Percentiles rank a stretch among this genome's conserved stretches.
Evolutionary conservation across 2,797 vertebrate species (phyloP).

Genomic region (Zenarchopterus dispar): DNA sequence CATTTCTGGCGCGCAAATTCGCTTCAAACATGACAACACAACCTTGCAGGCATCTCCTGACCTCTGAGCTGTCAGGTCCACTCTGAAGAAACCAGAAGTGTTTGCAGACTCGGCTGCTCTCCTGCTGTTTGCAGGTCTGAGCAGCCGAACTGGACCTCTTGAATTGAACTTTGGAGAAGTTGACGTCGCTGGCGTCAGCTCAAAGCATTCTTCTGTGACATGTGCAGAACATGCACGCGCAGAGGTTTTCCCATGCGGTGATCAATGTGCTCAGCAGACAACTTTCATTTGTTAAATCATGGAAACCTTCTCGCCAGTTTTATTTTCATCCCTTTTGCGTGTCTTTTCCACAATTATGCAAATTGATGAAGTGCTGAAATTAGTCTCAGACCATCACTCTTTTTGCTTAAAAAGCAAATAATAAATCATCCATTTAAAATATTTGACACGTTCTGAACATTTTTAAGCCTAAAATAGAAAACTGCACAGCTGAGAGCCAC

Average conservation of each 20-base stretch:
- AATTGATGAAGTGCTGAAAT: constrained; percentile 1
- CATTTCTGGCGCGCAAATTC: constrained; percentile 5
- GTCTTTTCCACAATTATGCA: constrained; percentile 2
- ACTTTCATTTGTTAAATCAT: constrained; percentile 34
- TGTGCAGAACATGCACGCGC: constrained; percentile 68
- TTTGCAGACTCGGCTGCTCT: constrained; percentile 13
- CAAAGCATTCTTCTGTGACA: constrained; percentile 77
- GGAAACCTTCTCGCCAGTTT: constrained; percentile 12
- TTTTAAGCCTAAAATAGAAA: constrained; percentile 2
- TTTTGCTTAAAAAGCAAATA: constrained; percentile 1
- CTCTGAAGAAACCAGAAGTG: neutral
- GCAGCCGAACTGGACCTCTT: constrained; percentile 35
- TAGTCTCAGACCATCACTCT: neutral
- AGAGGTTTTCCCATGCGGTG: constrained; percentile 47
- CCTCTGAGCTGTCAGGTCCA: too few species aligned
- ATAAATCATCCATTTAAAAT: neutral
- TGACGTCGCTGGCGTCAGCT: constrained; percentile 57
- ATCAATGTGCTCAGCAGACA: constrained; percentile 70
- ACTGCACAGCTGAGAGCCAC: constrained; percentile 11
- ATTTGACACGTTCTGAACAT: neutral
- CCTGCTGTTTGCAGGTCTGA: constrained; percentile 31
- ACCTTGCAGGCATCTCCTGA: too few species aligned
- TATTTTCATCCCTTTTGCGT: constrained; percentile 22
- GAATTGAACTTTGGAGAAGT: constrained; percentile 58
- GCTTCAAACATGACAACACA: neutral